phyloP scores from a whole-genome alignment of 2,113 vertebrate species.

The Trichomycterus rosablanca region DNA sequence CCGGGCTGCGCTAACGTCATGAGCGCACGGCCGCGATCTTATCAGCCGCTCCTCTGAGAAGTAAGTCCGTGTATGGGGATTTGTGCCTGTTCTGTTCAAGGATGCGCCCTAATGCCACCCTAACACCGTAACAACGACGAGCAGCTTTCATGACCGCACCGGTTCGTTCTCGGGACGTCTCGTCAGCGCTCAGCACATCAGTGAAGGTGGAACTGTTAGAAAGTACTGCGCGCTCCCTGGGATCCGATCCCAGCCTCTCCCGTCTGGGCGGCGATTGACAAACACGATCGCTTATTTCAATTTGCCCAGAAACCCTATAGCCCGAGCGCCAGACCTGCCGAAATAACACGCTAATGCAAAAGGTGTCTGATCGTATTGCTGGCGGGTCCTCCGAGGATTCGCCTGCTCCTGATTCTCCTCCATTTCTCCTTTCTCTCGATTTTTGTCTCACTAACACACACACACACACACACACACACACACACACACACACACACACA shows the following conservation, averaged over 20 bases:
- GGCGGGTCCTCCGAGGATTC: slow-evolving; percentile 19
- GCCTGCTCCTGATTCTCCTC: slow-evolving; percentile 17
- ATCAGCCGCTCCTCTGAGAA: too few relatives aligned
- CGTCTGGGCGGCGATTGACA: slow-evolving; percentile 73
- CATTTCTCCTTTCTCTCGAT: slow-evolving; percentile 12
- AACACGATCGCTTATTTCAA: slow-evolving; percentile 80
- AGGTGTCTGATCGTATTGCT: slow-evolving; percentile 47
- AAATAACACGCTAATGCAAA: slow-evolving; percentile 76
- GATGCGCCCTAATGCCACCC: too few relatives aligned
- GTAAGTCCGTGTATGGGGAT: too few relatives aligned
- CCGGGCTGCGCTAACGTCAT: too few relatives aligned
- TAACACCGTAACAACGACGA: too few relatives aligned
- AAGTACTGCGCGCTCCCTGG: slow-evolving; percentile 56
- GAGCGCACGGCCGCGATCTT: too few relatives aligned
- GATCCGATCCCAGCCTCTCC: slow-evolving; percentile 71
- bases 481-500: slow-evolving; percentile 53
- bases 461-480: slow-evolving; percentile 41
- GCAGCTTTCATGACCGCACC: too few relatives aligned
- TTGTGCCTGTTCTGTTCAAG: too few relatives aligned
- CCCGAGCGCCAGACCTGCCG: slow-evolving; percentile 55
- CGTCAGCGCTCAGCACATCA: too few relatives aligned
- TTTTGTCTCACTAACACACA: background rate
- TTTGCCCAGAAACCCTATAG: slow-evolving; percentile 75
- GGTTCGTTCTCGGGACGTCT: too few relatives aligned
- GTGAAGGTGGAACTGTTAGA: too few relatives aligned